These are phyloP conservation scores for Epinephelus lanceolatus DNA, from an alignment of 2,113 vertebrate species.

Conservation along the genomic window DNA sequence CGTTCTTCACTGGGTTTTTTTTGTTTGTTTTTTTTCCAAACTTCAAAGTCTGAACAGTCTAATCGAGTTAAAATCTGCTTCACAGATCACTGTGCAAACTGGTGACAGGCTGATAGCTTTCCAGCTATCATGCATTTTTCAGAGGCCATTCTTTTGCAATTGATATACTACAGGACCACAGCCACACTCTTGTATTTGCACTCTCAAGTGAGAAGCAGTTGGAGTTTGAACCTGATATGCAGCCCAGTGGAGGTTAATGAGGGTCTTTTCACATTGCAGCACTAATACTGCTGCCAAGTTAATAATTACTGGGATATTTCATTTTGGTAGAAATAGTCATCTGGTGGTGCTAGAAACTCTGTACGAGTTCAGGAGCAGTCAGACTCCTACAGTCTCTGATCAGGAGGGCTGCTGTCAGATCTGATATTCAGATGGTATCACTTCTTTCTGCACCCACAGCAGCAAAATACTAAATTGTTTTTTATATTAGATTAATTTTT, in stretches of 20 bases:
- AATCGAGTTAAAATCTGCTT: slow-evolving; percentile 54
- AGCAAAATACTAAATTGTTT: background rate
- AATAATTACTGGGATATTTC: slow-evolving; percentile 44
- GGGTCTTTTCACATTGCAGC: slow-evolving; percentile 41
- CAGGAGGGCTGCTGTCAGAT: background rate
- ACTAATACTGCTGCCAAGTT: slow-evolving; percentile 43
- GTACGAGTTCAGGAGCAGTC: background rate
- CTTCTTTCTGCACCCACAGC: background rate
- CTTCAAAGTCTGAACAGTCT: slow-evolving; percentile 47
- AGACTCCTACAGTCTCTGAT: background rate
- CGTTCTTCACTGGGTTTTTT: background rate
- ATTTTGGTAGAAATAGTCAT: slow-evolving; percentile 28
- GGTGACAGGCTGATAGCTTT: slow-evolving; percentile 5
- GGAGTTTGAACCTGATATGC: slow-evolving; percentile 19
- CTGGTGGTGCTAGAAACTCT: background rate
- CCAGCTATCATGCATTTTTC: slow-evolving; percentile 30
- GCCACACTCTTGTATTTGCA: slow-evolving; percentile 14
- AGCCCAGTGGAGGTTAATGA: slow-evolving; percentile 50
- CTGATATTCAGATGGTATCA: background rate
- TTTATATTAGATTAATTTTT: background rate
- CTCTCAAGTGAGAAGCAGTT: slow-evolving; percentile 3
- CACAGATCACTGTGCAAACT: slow-evolving; percentile 31
- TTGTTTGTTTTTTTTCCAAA: background rate
- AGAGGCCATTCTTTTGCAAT: slow-evolving; percentile 17
- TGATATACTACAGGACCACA: slow-evolving; percentile 14